Evolutionary conservation across 2,888 invertebrate genomes (phyloP), one percentile per base, ranked within the genome.

Genomic region (Apantesis nais): DNA sequence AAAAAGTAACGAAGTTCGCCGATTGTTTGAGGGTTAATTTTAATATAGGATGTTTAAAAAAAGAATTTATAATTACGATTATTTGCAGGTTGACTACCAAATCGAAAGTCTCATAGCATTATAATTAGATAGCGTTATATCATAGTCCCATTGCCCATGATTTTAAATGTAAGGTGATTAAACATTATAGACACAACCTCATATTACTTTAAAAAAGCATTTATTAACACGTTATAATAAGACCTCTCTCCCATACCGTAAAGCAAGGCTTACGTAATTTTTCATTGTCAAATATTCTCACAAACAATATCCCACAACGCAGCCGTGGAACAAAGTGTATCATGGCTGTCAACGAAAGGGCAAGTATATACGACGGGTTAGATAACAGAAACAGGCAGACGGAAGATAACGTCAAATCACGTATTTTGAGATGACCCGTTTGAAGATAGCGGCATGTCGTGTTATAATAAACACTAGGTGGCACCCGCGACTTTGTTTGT

Each of bases 321-420:
- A 52, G 34, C 66, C 39, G 31, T 34, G 37, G 39, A 37, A 74
- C 34, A 60, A 60, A 74, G 64, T 66, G 64, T 67, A 70, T 65
- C 65, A 68, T 68, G 31, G 25, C 78, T 78, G 78, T 80, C 77
- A 68, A 70, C 74, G 52, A 52, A 55, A 52, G 76, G 72, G 72
- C 75, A 72, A 71, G 75, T 52, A 74, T 73, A 78, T 74, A 72
- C 74, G 80, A 76, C 80, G 74, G 72, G 39, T 67, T 66, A 73
- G 80, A 82, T 81, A 81, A 78, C 55, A 60, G 72, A n/a, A n/a
- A 75, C 75, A 66, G 71, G 62, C 71, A 65, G 72, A 62, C 19
- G 69, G 11, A 70, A 75, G 80, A 77, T 76, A 79, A 64, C 68
- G 78, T 39, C 34, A 31, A 31, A 31, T 19, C 19, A 60, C 16